Percentiles rank a stretch among this genome's conserved stretches.
These are phyloP conservation scores for Danionella dracula DNA, from an alignment of 2,797 vertebrate species.

Conservation along the genomic window DNA sequence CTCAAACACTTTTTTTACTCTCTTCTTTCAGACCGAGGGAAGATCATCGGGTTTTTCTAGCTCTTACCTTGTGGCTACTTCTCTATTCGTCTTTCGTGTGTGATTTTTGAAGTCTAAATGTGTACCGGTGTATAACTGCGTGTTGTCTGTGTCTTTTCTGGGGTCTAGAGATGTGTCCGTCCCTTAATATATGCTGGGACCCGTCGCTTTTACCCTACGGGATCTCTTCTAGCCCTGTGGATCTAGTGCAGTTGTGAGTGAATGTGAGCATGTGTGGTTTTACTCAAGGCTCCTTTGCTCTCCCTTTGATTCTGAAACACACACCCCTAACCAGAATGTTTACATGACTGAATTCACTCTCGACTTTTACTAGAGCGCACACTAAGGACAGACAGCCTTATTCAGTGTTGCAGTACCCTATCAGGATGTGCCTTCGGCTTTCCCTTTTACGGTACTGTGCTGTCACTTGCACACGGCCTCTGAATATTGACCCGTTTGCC, in stretches of 20 bases:
- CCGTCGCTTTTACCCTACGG: conserved; percentile 31
- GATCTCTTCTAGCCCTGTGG: conserved; percentile 34
- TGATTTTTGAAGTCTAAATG: conserved; percentile 56
- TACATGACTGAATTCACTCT: conserved; percentile 75
- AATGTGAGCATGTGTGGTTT: conserved; percentile 37
- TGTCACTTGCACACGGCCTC: conserved; percentile 52
- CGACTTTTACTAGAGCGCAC: conserved; percentile 71
- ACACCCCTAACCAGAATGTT: conserved; percentile 74
- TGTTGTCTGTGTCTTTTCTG: conserved; percentile 67
- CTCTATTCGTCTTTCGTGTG: conserved; percentile 49
- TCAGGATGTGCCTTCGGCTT: conserved; percentile 45
- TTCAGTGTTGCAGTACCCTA: conserved; percentile 57
- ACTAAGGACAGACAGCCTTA: conserved; percentile 75
- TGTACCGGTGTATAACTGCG: conserved; percentile 59
- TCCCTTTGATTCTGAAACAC: conserved; percentile 59
- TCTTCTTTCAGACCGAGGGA: conserved; percentile 30
- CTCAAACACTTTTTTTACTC: conserved; percentile 38
- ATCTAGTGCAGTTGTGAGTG: conserved; percentile 32
- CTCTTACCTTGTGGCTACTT: conserved; percentile 57
- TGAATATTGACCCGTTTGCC: conserved; percentile 9
- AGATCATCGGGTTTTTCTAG: conserved; percentile 49
- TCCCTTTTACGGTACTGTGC: conserved; percentile 48
- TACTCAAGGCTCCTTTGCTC: conserved; percentile 35
- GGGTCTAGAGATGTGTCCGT: conserved; percentile 49
- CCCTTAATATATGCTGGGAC: conserved; percentile 39